Base-by-base conservation (phyloP, 53 echinoderm and acorn worm genomes). In the Stichopus horrens region DNA sequence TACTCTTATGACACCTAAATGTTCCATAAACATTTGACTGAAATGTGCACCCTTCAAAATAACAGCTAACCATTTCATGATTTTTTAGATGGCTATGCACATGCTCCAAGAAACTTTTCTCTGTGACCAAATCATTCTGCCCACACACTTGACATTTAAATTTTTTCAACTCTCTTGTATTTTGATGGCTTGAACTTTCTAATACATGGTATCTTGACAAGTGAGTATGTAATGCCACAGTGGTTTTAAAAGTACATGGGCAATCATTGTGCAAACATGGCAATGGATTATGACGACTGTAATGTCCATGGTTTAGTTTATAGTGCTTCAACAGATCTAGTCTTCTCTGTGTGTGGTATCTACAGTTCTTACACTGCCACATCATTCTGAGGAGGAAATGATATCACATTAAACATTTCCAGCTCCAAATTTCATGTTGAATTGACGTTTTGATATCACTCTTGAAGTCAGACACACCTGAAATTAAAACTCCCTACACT, bases 21-120 rank as follows among this genome's bases (percentile, higher is more conserved):
- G 84, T 83, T 8, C 84, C 60, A n/a, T 83, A 83, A 56, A 83
- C 84, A 57, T 83, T 83, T 83, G 84, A 59, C 65, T 57, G 20
- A 51, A 83, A 83, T 0, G 58, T 59, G 65, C 84, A 83, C 19
- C 84, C 84, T 63, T 83, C 84, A 57, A 59, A 83, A 51, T 22
- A n/a, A 58, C 84, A 83, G 8, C 22, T 59, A 83, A 83, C 65
- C 58, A 63, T 56, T 83, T 57, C 84, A 83, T 83, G 84, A 63
- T 83, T 83, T 83, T 83, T 83, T 22, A 57, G 51, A 83, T 83
- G 84, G 16, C 21, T 14, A 37, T 83, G 58, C 22, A 83, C n/a
- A 83, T 83, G 84, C 84, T 58, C 58, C 4, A 83, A 83, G 54
- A 78, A 78, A 7, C 54, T 14, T 78, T 78, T 76, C 76, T 76